Conservation (phyloP, 53 echinoderm and acorn worm genomes). For the Glandiceps talaboti region DNA sequence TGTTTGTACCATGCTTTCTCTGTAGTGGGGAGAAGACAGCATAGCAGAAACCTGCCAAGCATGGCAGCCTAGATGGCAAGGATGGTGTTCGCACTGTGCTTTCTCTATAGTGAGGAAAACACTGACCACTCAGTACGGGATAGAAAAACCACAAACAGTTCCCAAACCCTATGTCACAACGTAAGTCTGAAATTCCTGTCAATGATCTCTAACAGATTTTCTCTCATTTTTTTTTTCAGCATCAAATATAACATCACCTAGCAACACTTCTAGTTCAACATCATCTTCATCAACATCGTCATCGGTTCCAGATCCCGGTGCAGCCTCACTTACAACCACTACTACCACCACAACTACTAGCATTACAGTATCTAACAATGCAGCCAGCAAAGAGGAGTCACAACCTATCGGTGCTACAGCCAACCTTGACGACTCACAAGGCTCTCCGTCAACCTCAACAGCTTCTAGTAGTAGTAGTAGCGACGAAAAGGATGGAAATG, state of each 20-base stretch:
- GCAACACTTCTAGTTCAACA: neutral
- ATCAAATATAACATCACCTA: neutral
- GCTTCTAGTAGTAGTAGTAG: slow-evolving; percentile 47
- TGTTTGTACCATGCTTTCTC: too few relatives aligned
- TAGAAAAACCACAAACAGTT: too few relatives aligned
- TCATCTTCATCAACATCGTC: slow-evolving; percentile 23
- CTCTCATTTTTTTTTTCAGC: neutral
- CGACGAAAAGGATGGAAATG: slow-evolving; percentile 17
- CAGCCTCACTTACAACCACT: slow-evolving; percentile 24
- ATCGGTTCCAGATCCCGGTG: neutral
- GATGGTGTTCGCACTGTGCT: too few relatives aligned
- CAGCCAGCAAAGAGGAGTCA: neutral
- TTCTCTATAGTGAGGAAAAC: too few relatives aligned
- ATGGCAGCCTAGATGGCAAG: too few relatives aligned
- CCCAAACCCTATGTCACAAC: too few relatives aligned
- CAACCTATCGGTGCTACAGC: neutral
- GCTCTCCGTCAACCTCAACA: slow-evolving; percentile 27
- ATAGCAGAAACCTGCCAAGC: too few relatives aligned
- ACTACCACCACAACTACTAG: slow-evolving; percentile 17
- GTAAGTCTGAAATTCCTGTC: too few relatives aligned
- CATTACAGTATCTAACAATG: neutral
- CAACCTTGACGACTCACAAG: neutral
- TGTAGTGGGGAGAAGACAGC: too few relatives aligned
- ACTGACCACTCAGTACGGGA: too few relatives aligned
- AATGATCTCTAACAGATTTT: neutral